Evolutionary conservation across 2,888 invertebrate species (phyloP), one percentile per base, ranked within the genome.

Genomic region (Aleiodes testaceus): DNA sequence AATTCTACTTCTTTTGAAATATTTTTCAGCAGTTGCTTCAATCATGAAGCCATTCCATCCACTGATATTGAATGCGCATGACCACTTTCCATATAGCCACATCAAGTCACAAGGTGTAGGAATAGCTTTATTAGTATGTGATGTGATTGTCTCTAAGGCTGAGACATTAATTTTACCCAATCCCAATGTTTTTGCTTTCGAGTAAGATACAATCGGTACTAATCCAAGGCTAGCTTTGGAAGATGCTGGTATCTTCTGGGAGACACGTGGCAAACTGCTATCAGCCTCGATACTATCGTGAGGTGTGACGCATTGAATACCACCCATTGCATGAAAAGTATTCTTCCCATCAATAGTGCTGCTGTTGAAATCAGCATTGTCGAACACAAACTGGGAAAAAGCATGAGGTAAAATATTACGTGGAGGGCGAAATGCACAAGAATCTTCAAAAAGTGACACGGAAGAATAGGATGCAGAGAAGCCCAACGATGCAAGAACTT

Each of bases 391-490:
- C 44, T 72, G 72, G 1, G 65, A n/a, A 16, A 36, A 72, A n/a
- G 50, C 9, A 59, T 55, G 16, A 20, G 22, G 66, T 61, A 61
- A 42, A 16, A 71, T 52, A 66, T 71, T 26, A 26, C 61, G 63
- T 11, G 50, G 20, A 7, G 64, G 49, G 36, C 52, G 66, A 66
- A 22, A 22, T 22, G 22, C 22, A 22, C 22, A 22, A 22, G 82
- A 79, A 7, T 76, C 64, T 79, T 80, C 78, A 72, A 79, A 81
- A 30, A 70, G 69, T 67, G 75, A 67, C 69, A 77, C 73, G 72
- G 81, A 80, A 65, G 77, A 69, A 67, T 82, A 83, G 18, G 79
- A 77, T 55, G 79, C 66, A 69, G 73, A 79, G 64, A 80, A 75
- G 44, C 81, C 80, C 73, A 83, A 73, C 69, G 68, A 72, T 30